These are phyloP conservation scores for Fopius arisanus DNA, from an alignment of 1,140 invertebrate genomes.

Conservation along the genomic window DNA sequence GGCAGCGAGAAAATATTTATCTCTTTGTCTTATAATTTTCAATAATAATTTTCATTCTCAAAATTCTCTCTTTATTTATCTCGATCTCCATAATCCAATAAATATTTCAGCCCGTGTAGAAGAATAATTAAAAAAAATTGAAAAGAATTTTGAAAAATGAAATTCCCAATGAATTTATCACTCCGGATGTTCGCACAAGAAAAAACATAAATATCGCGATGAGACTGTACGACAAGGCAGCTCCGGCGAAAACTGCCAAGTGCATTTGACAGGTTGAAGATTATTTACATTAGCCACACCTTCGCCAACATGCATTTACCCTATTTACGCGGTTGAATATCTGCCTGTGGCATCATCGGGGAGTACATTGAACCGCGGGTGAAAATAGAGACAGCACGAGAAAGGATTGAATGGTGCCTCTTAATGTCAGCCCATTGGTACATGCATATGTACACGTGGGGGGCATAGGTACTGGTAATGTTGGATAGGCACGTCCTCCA, in stretches of 20 bases:
- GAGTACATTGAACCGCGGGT: background rate
- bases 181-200: no score
- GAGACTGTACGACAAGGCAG: background rate
- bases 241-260: background rate
- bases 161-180: background rate
- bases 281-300: constrained; percentile 29
- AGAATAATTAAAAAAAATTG: no score
- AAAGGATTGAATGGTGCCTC: constrained; percentile 2
- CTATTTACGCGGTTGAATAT: background rate
- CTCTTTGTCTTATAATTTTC: no score
- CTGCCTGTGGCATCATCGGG: constrained; percentile 20
- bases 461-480: background rate
- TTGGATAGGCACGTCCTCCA: constrained; percentile 14
- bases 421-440: background rate
- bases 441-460: background rate
- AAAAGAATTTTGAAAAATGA: no score
- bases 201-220: background rate
- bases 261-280: constrained; percentile 33
- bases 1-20: no score
- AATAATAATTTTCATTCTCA: no score
- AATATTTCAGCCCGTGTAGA: no score
- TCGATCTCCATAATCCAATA: no score
- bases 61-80: no score
- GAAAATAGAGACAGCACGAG: background rate
- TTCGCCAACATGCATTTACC: background rate